Base-by-base conservation (phyloP, 2,797 vertebrate genomes). In the Myripristis jacobus region DNA sequence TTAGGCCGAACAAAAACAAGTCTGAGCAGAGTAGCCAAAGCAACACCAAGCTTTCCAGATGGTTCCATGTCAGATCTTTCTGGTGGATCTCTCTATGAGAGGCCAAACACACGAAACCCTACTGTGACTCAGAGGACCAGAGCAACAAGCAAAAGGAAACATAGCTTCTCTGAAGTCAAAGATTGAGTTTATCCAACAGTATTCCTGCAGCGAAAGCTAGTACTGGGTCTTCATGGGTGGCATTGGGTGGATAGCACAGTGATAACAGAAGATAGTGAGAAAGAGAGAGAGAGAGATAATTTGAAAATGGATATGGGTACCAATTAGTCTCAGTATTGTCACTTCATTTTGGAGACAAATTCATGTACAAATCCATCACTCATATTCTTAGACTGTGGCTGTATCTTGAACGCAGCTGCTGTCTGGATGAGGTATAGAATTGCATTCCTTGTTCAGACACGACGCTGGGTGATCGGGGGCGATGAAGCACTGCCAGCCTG, bases 81-180 rank as follows among this genome's bases (percentile, higher is more conserved):
- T 21, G 70, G 91, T 82, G 87, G 90, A 92, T 91, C 80, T 80
- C 88, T 70, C 25, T 80, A 38, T 74, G 88, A 85, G 60, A 54
- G 36, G 66, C 65, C 47, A 34, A 11, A 46, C 46, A 44, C 60
- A 55, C 62, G 27, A 67, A 63, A 75, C 65, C 41, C 31, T 63
- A 10, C 34, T 34, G 56, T 13, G 53, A 82, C 75, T 80, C 54
- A 24, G 53, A 62, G 57, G 63, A 31, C 44, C 19, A 57, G 74
- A 61, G 1, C 52, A 55, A 47, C 60, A 62, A 54, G 18, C 19
- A 27, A 3, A 34, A 53, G 36, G 51, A 77, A 82, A 81, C 69
- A 61, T 4, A 2, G 51, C 22, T 21, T 22, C 68, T 74, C 21
- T 67, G 58, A 79, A 73, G 54, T 70, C 61, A 48, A 21, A 8